Conservation (phyloP, 2,797 vertebrate genomes). For the Ctenosaura bakeri region DNA sequence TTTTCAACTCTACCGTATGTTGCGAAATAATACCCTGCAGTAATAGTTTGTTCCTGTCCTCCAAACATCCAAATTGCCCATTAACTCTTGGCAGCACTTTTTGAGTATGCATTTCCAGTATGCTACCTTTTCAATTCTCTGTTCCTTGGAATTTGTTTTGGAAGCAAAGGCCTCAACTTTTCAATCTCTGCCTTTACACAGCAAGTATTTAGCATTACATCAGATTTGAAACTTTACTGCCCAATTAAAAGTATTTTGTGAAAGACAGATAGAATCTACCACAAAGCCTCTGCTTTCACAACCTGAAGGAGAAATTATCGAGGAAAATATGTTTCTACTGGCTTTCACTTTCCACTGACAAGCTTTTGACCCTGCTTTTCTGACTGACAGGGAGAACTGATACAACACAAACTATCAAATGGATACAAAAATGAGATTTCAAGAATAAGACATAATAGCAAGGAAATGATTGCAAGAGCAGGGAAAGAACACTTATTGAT, state of each 20-base stretch:
- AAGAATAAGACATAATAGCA: not conserved
- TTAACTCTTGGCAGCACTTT: not conserved
- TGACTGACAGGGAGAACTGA: not conserved
- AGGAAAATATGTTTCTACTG: not conserved
- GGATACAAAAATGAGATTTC: not conserved
- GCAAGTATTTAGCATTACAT: not conserved
- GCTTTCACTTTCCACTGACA: not conserved
- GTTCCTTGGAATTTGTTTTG: not conserved
- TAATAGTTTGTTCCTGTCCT: not conserved
- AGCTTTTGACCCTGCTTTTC: not conserved
- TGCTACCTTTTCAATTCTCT: not conserved
- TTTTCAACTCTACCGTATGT: not conserved
- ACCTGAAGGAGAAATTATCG: not conserved
- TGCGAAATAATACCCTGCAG: not conserved
- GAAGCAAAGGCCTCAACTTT: not conserved
- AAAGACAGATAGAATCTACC: not conserved
- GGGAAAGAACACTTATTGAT: not conserved
- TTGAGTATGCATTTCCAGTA: not conserved
- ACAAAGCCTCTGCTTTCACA: not conserved
- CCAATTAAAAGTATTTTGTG: not conserved
- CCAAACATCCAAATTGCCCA: not conserved
- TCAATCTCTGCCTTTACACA: not conserved
- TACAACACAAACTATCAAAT: not conserved
- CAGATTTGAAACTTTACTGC: not conserved
- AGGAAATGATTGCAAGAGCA: too few species aligned